Conservation (phyloP, 2,113 vertebrate genomes). For the Lynx canadensis region DNA sequence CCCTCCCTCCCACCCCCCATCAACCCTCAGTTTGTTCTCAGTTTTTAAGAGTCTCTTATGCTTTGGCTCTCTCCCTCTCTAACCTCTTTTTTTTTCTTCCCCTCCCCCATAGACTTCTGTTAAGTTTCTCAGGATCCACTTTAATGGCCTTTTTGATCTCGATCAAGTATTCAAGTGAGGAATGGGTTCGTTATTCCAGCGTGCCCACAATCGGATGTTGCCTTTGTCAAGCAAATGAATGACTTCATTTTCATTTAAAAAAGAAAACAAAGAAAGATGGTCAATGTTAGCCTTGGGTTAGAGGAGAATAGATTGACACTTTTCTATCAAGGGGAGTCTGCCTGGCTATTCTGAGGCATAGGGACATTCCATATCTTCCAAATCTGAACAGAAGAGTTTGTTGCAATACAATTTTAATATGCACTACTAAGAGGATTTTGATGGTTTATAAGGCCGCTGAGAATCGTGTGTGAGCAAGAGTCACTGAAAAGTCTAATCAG, state of each 20-base stretch:
- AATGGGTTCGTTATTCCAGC: not conserved
- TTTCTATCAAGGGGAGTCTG: not conserved
- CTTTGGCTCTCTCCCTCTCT: too few relatives aligned
- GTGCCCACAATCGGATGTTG: not conserved
- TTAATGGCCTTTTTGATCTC: not conserved
- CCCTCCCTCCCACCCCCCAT: too few relatives aligned
- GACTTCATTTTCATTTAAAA: not conserved
- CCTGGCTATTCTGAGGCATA: not conserved
- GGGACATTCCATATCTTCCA: not conserved
- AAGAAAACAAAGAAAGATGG: not conserved
- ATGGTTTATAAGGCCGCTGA: not conserved
- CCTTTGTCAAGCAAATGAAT: constrained; percentile 11
- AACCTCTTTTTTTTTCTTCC: too few relatives aligned
- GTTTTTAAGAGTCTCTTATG: too few relatives aligned
- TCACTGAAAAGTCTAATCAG: not conserved
- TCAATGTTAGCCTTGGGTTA: not conserved
- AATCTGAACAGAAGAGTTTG: not conserved
- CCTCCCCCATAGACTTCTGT: too few relatives aligned
- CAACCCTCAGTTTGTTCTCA: too few relatives aligned
- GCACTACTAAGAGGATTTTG: not conserved
- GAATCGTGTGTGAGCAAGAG: not conserved
- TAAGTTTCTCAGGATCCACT: not conserved
- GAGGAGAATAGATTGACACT: not conserved
- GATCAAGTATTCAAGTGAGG: not conserved
- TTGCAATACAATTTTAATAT: not conserved